Base-by-base conservation (phyloP, 2,797 vertebrate species). In the Myotis myotis region DNA sequence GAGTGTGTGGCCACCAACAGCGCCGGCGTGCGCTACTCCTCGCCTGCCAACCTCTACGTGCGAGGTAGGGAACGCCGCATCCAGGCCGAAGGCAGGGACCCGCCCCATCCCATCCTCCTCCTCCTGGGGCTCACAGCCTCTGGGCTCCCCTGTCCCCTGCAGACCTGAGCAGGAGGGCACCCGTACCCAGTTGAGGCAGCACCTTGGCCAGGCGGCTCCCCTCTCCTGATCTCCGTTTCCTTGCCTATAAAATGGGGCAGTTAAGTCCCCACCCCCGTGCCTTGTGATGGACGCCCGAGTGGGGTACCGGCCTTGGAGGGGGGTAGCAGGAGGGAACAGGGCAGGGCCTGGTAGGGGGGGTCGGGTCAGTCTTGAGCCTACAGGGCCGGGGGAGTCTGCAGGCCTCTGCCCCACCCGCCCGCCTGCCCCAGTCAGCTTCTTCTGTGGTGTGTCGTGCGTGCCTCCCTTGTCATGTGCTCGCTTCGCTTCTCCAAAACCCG, bases 41-140 rank as follows among this genome's bases (percentile, higher is more conserved):
- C 99, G 91, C 99, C 99, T 0, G 99, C 99, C 98, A 99, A 99
- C 98, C 99, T 99, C 98, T 99, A 99, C 97, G 99, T 99, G 99
- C 99, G 99, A 99, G 99, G 99, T 99, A 99, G 99, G 99, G 99
- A 99, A 98, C 98, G 97, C 98, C 96, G 97, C 86, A 95, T 98
- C 97, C 98, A 83, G 85, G 88, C 53, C 47, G 0, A 41, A 79
- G 89, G 80, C 97, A 94, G 94, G 96, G 95, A 80, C 91, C 92
- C 47, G 3, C 71, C 68, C 86, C 55, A 5, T 28, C 94, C 88
- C 30, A 1, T 33, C 16, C 70, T 82, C 84, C 12, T 28, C 71
- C 71, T 41, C 80, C 87, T 51, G 0, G 87, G 97, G 95, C 96
- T 94, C 84, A 51, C 75, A 76, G 95, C 96, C 93, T 97, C 94